Percentiles rank a stretch among this genome's conserved stretches.
Conservation (phyloP, 2,113 vertebrate genomes). For the Paradoxurus hermaphroditus region DNA sequence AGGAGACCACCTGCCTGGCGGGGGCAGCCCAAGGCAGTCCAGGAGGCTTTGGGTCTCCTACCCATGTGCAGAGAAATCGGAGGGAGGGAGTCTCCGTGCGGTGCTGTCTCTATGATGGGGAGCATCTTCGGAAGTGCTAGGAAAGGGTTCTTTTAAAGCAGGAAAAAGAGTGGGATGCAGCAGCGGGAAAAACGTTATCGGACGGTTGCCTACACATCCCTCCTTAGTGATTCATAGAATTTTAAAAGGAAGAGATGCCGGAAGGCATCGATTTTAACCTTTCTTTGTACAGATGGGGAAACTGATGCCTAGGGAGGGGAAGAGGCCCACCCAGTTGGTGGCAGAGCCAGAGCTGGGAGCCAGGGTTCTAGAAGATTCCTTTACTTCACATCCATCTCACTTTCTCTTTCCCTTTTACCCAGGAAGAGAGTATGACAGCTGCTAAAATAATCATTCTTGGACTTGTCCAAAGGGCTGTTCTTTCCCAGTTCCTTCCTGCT, state of each 20-base stretch:
- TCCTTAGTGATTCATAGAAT: not conserved
- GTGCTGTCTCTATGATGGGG: not conserved
- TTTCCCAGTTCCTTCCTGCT: not conserved
- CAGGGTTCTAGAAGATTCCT: not conserved
- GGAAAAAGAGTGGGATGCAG: not conserved
- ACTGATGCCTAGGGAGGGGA: not conserved
- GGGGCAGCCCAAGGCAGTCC: not conserved
- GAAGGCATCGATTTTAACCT: not conserved
- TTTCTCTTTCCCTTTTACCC: not conserved
- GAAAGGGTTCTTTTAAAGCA: not conserved
- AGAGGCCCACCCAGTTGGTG: not conserved
- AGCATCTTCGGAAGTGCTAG: not conserved
- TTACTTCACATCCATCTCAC: fast-evolving
- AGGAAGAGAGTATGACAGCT: not conserved
- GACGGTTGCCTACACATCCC: not conserved
- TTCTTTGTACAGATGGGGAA: not conserved
- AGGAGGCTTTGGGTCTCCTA: not conserved
- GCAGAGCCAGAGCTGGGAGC: not conserved
- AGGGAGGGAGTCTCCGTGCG: not conserved
- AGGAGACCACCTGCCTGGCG: slow-evolving; percentile 29
- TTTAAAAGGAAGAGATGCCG: not conserved
- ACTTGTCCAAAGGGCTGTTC: not conserved
- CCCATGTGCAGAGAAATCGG: not conserved
- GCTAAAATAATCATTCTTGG: not conserved
- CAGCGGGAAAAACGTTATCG: not conserved